Evolutionary conservation across 2,113 vertebrate species (phyloP).

Genomic region (Apodemus speciosus): DNA sequence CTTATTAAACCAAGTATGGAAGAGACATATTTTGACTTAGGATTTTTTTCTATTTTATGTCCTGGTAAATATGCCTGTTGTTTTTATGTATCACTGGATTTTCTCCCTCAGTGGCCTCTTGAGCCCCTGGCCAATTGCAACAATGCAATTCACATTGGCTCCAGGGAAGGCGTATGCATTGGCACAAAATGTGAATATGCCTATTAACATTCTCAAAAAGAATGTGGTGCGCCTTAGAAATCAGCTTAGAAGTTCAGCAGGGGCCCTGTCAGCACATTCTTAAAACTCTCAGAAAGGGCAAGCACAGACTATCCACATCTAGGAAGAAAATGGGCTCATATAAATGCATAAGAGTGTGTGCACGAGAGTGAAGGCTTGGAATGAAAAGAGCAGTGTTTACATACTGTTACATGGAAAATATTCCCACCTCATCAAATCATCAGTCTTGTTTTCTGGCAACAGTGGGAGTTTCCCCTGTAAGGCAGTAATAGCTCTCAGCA

Average conservation of each 20-base stretch:
- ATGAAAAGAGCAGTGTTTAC: conserved; percentile 75
- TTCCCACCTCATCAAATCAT: conserved; percentile 81
- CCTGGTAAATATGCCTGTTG: not conserved
- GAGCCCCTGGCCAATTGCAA: not conserved
- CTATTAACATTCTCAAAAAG: conserved; percentile 67
- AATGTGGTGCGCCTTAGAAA: conserved; percentile 38
- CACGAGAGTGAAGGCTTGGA: conserved; percentile 63
- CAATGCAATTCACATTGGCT: conserved; percentile 10
- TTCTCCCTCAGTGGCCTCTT: not conserved
- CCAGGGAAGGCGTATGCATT: not conserved
- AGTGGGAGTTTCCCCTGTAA: conserved; percentile 68
- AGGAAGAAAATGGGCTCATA: conserved; percentile 72
- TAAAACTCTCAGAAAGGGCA: conserved; percentile 54
- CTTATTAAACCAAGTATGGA: not conserved
- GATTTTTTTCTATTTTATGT: not conserved
- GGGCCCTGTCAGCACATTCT: conserved; percentile 68
- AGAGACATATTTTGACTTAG: not conserved
- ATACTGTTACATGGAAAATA: conserved; percentile 76
- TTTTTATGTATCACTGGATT: not conserved
- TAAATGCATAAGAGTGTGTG: conserved; percentile 71
- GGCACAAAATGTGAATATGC: conserved; percentile 46
- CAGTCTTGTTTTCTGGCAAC: conserved; percentile 75
- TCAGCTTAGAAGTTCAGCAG: not conserved
- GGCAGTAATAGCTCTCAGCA: conserved; percentile 66
- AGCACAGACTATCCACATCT: conserved; percentile 63